Evolutionary conservation across 1,140 invertebrate genomes (phyloP), one percentile per base, ranked within the genome.

Genomic region (Drosophila teissieri): DNA sequence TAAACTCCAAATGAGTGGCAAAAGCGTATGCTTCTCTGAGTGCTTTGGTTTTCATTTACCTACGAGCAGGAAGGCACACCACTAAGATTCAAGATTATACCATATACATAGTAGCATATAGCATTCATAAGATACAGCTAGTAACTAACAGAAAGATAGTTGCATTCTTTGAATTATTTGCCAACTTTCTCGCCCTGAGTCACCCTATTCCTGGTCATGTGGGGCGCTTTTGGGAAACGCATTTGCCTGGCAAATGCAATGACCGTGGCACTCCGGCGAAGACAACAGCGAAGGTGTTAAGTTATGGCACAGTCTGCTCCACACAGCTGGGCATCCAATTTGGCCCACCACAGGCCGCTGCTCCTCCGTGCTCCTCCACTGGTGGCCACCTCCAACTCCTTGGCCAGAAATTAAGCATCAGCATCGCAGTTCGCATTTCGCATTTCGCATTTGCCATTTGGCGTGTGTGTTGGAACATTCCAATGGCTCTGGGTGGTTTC

Each of bases 301-400:
- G 80, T 89, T 89, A 89, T 89, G 80, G 85, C 85, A 84, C 84
- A 80, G 84, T 84, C 85, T 54, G 57, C 36, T 69, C 69, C 64
- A 80, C 76, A 72, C 84, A 89, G 84, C 84, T 89, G 84, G 80
- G 80, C 84, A 89, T 88, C 83, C 83, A 88, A 88, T 88, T 89
- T 89, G 83, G 78, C 67, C 67, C 67, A 70, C 67, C 67, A 48
- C 67, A 70, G 64, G 64, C 67, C 11, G 11, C 58, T 27, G 46
- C 36, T 6, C 10, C 12, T 6, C 44, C 14, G 15, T 14, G 0
- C 51, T 7, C 46, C 63, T 19, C 45, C 58, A 24, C 55, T 37
- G 31, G 46, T 45, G 64, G 24, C 37, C 64, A 65, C 64, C 64
- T 52, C 60, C 64, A 15, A 49, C 46, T 48, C 24, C 64, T 48